A percentile compares a stretch with the other conserved stretches of the same genome.
Evolutionary conservation across 2,888 invertebrate genomes (phyloP).

Genomic region (Sialis fuliginosa): DNA sequence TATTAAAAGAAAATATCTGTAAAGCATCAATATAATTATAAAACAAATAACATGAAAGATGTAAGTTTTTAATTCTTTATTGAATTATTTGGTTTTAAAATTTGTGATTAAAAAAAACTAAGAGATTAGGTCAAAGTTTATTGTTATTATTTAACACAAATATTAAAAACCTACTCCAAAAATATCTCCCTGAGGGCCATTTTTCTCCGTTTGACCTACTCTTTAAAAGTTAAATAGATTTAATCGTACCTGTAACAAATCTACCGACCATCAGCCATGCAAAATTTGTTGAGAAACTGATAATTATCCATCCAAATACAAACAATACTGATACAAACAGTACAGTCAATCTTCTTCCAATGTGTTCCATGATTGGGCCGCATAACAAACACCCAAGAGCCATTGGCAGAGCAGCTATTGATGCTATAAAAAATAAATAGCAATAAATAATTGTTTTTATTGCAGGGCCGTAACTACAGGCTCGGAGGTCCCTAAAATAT

Average conservation of each 20-base stretch:
- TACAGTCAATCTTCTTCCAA: constrained; percentile 38
- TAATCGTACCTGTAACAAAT: constrained; percentile 30
- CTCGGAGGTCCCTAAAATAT: too few species aligned
- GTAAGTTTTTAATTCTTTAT: too few species aligned
- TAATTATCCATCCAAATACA: constrained; percentile 39
- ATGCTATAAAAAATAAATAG: constrained; percentile 28
- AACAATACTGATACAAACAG: constrained; percentile 35
- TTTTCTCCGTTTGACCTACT: too few species aligned
- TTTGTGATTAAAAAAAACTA: too few species aligned
- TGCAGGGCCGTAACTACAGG: background rate
- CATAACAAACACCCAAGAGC: constrained; percentile 40
- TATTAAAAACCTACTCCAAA: too few species aligned
- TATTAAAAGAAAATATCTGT: background rate
- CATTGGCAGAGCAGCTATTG: constrained; percentile 45
- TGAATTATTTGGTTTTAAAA: too few species aligned
- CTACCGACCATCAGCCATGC: constrained; percentile 32
- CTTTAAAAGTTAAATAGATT: background rate
- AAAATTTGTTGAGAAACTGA: constrained; percentile 32
- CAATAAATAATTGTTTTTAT: background rate
- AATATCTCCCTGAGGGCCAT: too few species aligned
- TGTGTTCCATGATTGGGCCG: constrained; percentile 39
- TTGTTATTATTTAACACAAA: too few species aligned
- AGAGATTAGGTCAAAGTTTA: too few species aligned
- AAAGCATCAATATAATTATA: too few species aligned
- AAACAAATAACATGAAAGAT: too few species aligned